Conservation (phyloP, 1,140 invertebrate species). For the Drosophila melanica region DNA sequence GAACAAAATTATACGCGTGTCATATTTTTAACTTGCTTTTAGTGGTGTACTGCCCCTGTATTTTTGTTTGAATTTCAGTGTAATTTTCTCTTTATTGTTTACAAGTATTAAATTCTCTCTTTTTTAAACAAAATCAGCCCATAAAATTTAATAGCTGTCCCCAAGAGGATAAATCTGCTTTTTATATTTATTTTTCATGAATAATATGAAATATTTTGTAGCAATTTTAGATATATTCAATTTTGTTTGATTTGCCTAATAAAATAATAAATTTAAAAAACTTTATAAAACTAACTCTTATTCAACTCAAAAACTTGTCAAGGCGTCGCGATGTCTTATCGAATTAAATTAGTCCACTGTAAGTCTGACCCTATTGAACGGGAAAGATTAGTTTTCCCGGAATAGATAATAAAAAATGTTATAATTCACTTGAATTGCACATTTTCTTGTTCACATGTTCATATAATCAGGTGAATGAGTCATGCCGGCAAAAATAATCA, state of each 20-base stretch:
- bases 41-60: not conserved
- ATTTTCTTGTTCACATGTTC: not conserved
- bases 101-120: no score
- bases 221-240: no score
- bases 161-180: no score
- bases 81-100: not conserved
- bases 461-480: constrained; percentile 39
- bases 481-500: constrained; percentile 36
- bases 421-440: constrained; percentile 3
- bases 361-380: constrained; percentile 19
- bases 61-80: not conserved
- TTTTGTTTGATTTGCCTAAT: no score
- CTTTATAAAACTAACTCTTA: not conserved
- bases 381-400: constrained; percentile 4
- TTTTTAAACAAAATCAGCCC: no score
- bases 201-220: no score
- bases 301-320: not conserved
- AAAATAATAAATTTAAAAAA: not conserved
- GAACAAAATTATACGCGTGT: no score
- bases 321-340: constrained; percentile 21
- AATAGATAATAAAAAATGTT: not conserved
- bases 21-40: no score
- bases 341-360: not conserved
- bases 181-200: no score
- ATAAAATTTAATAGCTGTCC: no score